phyloP scores from a whole-genome alignment of 2,113 vertebrate species.

The Pseudolaguvia tuberculata region DNA sequence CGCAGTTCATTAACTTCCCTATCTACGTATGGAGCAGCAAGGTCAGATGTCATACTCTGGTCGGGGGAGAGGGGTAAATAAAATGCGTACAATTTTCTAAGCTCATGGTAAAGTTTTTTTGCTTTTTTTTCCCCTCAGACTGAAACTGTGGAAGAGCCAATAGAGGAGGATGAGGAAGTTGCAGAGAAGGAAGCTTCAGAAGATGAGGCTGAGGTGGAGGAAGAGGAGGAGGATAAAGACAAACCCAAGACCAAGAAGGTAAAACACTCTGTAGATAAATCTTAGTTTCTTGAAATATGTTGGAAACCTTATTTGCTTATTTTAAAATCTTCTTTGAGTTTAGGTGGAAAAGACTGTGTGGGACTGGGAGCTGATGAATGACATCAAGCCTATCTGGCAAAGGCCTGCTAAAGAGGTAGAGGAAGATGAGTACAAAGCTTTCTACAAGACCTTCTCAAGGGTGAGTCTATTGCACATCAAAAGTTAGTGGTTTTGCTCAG shows the following conservation, averaged over 20 bases:
- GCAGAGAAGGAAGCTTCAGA: slow-evolving; percentile 85
- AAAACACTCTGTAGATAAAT: not conserved
- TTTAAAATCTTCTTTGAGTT: not conserved
- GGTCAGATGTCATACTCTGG: slow-evolving; percentile 62
- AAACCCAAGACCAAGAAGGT: slow-evolving; percentile 97
- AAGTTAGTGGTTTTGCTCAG: not conserved
- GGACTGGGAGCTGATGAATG: slow-evolving; percentile 99
- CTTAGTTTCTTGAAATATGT: too few species aligned
- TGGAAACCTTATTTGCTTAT: too few species aligned
- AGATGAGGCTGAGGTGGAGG: slow-evolving; percentile 91
- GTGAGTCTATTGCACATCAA: slow-evolving; percentile 2
- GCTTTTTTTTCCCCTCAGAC: too few species aligned
- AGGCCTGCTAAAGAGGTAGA: slow-evolving; percentile 93
- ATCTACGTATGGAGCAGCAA: slow-evolving; percentile 99
- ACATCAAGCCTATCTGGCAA: slow-evolving; percentile 99
- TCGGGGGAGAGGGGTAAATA: too few species aligned
- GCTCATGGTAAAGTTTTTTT: slow-evolving; percentile 20
- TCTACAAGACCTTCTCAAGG: slow-evolving; percentile 83
- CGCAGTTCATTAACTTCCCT: slow-evolving; percentile 98
- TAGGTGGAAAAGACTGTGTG: slow-evolving; percentile 98
- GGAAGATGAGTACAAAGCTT: slow-evolving; percentile 94
- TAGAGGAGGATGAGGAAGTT: slow-evolving; percentile 82
- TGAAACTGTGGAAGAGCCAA: slow-evolving; percentile 90
- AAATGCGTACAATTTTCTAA: not conserved
- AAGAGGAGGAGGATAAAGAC: slow-evolving; percentile 89